Percentiles rank a stretch among this genome's conserved stretches.
Conservation (phyloP, 2,113 vertebrate species). For the Ciconia boyciana region DNA sequence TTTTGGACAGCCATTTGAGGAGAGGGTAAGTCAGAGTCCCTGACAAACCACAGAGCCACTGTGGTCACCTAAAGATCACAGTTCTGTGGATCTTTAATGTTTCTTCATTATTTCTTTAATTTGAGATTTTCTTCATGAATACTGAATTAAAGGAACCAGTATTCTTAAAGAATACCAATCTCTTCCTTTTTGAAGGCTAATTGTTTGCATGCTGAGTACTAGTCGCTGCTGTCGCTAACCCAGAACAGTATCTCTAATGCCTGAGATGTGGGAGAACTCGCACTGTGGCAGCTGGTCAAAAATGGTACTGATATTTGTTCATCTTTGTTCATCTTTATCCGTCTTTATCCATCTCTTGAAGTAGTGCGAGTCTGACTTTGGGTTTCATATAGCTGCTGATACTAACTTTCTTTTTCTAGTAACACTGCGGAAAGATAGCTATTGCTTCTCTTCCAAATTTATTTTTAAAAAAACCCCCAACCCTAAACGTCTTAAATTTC, state of each 20-base stretch:
- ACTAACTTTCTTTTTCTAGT: neutral
- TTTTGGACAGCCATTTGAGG: neutral
- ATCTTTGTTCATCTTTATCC: neutral
- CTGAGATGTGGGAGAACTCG: neutral
- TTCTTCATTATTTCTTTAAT: neutral
- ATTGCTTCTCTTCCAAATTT: neutral
- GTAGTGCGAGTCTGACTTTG: neutral
- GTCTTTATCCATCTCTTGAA: neutral
- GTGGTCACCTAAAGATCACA: neutral
- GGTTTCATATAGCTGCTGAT: neutral
- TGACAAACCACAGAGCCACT: neutral
- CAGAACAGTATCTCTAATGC: neutral
- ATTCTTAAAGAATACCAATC: neutral
- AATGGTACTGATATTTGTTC: neutral
- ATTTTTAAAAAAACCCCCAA: neutral
- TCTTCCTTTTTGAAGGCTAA: neutral
- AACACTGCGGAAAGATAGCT: neutral
- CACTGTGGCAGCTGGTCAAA: neutral
- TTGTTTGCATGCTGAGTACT: neutral
- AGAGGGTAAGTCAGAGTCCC: neutral
- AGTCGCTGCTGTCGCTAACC: neutral
- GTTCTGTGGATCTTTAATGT: neutral
- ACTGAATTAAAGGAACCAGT: neutral
- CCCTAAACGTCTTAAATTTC: neutral
- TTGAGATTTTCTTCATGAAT: neutral